Base-by-base conservation (phyloP, 2,888 invertebrate species). In the Psylliodes chrysocephalus region DNA sequence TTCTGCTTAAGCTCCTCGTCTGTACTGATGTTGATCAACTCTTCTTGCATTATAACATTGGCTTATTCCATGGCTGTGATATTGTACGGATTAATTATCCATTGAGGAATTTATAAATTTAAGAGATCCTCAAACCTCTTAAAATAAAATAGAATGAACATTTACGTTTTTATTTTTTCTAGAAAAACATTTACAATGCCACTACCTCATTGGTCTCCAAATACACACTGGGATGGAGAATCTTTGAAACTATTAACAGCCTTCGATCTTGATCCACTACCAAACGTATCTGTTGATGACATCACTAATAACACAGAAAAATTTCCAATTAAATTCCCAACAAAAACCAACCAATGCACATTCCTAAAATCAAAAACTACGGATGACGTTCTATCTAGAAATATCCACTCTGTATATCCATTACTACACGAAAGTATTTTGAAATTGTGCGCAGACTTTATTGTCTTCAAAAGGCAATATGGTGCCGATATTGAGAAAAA, bases 361-460 rank as follows among this genome's bases (percentile, higher is more conserved):
- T 68, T 57, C 1, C 66, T 78, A 33, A 69, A 74, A 63, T 55
- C 57, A 28, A 38, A 52, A 15, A 66, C 72, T 5, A 28, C 54
- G 4, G 54, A 66, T 28, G 52, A 71, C 8, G 64, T 67, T 42
- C 67, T 80, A 17, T 73, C 75, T 64, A 81, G 77, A 63, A 86
- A 86, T 68, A 84, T 86, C 38, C 82, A 82, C 0, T 89, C 90
- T 0, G 87, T 1, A 87, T 91, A 91, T 77, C 90, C 91, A 0
- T 67, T 91, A 1, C 83, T 91, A 66, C 91, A 91, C 70, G 91
- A 91, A 75, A 84, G 88, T 52, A 87, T 87, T 6, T 67, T 91
- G 1, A 79, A 85, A 1, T 79, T 91, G 1, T 88, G 88, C 77
- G 85, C 88, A 4, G 84, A 85, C 63, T 91, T 90, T 79, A 81